A percentile compares a stretch with the other conserved stretches of the same genome.
These are phyloP conservation scores for Teleiodes luculella DNA, from an alignment of 2,888 invertebrate genomes.

Conservation along the genomic window DNA sequence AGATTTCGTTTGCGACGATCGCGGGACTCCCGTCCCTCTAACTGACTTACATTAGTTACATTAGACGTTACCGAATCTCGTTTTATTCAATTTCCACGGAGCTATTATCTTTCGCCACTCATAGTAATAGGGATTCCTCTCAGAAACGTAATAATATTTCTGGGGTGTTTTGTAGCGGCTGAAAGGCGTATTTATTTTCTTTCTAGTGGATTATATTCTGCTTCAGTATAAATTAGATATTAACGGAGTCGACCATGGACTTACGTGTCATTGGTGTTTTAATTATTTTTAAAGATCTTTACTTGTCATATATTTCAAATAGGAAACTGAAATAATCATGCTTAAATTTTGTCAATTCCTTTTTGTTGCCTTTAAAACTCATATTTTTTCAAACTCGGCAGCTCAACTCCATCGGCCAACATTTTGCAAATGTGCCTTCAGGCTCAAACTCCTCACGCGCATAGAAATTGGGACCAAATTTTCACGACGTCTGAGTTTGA, in stretches of 20 bases:
- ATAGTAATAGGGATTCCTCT: slow-evolving; percentile 54
- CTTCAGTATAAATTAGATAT: slow-evolving; percentile 3
- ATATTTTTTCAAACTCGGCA: not conserved
- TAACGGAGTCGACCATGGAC: not conserved
- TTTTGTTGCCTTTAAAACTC: not conserved
- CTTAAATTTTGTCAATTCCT: not conserved
- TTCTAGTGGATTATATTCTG: slow-evolving; percentile 11
- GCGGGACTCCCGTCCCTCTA: slow-evolving; percentile 52
- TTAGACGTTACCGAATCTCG: slow-evolving; percentile 62
- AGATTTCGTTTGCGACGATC: slow-evolving; percentile 70
- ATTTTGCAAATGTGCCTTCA: slow-evolving; percentile 29
- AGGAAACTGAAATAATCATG: no score
- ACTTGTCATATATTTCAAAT: no score
- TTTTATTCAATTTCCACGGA: slow-evolving; percentile 62
- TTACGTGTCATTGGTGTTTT: slow-evolving; percentile 8
- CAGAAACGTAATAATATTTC: slow-evolving; percentile 51
- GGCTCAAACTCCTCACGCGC: slow-evolving; percentile 31
- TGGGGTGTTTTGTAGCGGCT: slow-evolving; percentile 33
- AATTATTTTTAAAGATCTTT: not conserved
- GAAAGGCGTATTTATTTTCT: slow-evolving; percentile 34
- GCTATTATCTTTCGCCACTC: slow-evolving; percentile 63
- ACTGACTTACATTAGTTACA: slow-evolving; percentile 66
- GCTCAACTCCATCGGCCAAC: slow-evolving; percentile 30
- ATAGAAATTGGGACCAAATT: slow-evolving; percentile 35
- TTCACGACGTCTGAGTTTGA: slow-evolving; percentile 38